Evolutionary conservation across 2,113 vertebrate genomes (phyloP).

Genomic region (Gracilinanus agilis): DNA sequence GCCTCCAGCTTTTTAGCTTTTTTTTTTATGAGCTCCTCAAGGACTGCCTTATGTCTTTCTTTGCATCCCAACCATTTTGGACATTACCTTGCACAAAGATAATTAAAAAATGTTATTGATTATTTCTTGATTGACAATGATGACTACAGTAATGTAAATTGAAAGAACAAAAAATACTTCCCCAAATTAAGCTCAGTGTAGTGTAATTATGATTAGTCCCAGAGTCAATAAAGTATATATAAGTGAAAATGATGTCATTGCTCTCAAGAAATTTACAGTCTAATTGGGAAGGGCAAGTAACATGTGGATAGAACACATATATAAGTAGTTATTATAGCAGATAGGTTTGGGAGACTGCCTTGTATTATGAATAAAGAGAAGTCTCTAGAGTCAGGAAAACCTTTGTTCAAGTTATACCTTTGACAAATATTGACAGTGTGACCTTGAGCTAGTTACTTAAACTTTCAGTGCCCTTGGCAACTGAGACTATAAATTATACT

Average conservation of each 20-base stretch:
- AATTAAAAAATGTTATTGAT: neutral
- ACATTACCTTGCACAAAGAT: neutral
- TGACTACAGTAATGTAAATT: neutral
- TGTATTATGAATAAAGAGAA: neutral
- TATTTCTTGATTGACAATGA: neutral
- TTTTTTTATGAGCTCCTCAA: neutral
- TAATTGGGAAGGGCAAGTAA: neutral
- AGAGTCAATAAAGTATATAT: neutral
- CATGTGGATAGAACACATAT: neutral
- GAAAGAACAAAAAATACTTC: neutral
- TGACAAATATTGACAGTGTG: neutral
- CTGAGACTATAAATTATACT: neutral
- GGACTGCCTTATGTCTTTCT: neutral
- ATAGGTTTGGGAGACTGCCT: neutral
- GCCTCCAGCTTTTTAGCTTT: neutral
- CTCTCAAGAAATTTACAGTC: neutral
- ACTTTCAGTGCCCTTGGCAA: neutral
- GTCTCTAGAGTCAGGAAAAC: neutral
- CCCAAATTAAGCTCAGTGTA: neutral
- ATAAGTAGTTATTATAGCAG: neutral
- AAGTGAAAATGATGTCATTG: neutral
- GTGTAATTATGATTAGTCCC: neutral
- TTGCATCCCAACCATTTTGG: neutral
- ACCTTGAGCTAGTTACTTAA: neutral
- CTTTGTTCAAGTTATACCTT: neutral